Conservation (phyloP, 2,113 vertebrate species). For the Himantopus leucocephalus region DNA sequence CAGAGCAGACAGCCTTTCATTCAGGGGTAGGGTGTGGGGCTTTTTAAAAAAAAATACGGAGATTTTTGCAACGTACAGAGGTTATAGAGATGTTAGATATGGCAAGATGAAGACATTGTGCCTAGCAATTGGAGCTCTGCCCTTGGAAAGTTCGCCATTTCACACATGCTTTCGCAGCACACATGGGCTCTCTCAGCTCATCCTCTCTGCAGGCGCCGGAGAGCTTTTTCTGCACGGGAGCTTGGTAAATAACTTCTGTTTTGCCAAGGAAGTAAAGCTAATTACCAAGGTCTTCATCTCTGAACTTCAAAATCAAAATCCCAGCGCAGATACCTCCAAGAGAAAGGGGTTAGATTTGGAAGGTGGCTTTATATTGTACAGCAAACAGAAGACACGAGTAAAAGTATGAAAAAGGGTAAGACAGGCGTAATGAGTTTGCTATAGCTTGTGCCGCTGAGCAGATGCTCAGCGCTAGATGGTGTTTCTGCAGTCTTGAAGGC, state of each 20-base stretch:
- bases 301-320: not conserved
- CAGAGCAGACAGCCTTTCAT: not conserved
- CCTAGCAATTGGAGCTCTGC: not conserved
- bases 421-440: not conserved
- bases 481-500: not conserved
- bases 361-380: not conserved
- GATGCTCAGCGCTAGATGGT: not conserved
- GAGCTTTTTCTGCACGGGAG: not conserved
- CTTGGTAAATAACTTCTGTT: not conserved
- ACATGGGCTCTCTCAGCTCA: not conserved
- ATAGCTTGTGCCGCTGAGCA: fast-evolving
- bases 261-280: not conserved
- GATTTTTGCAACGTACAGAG: not conserved
- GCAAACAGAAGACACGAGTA: not conserved
- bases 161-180: not conserved
- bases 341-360: not conserved
- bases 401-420: not conserved
- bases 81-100: not conserved
- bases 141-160: not conserved
- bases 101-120: not conserved
- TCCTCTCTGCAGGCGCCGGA: not conserved
- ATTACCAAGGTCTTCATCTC: not conserved
- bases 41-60: not conserved
- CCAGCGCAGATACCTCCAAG: not conserved
- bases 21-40: not conserved